These are phyloP conservation scores for Nasonia vitripennis DNA, from an alignment of 1,140 invertebrate species.

Conservation along the genomic window DNA sequence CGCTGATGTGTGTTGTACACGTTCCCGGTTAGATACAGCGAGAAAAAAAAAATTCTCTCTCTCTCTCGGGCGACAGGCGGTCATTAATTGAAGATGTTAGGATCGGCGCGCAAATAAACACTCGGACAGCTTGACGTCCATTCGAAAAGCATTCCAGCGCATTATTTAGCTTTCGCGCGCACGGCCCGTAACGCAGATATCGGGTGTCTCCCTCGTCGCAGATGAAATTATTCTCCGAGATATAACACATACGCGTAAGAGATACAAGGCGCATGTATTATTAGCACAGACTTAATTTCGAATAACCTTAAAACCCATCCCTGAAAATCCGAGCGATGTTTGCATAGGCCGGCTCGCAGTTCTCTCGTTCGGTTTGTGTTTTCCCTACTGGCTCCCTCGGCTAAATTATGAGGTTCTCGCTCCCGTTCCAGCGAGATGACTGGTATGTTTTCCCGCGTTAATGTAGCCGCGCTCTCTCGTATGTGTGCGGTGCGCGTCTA, in stretches of 20 bases:
- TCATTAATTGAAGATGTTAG: slow-evolving; percentile 27
- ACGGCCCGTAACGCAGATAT: background rate
- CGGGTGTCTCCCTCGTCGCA: no score
- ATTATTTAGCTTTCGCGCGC: background rate
- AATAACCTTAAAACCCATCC: background rate
- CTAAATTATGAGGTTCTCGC: slow-evolving; percentile 31
- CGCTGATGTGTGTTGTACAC: background rate
- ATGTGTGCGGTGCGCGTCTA: background rate
- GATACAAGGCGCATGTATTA: background rate
- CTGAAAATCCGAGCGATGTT: background rate
- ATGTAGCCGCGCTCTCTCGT: background rate
- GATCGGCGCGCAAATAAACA: background rate
- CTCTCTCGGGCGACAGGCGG: background rate
- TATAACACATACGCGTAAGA: no score
- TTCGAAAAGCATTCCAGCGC: background rate
- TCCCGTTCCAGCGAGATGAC: slow-evolving; percentile 7
- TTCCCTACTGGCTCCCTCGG: background rate
- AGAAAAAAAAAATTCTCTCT: slow-evolving; percentile 5
- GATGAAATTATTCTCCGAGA: background rate
- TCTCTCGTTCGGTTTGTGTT: background rate
- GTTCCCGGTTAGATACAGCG: background rate
- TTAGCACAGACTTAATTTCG: background rate
- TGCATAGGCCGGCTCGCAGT: background rate
- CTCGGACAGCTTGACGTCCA: background rate
- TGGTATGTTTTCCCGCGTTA: slow-evolving; percentile 4